Evolutionary conservation across 1,140 invertebrate species (phyloP).

Genomic region (Portunus trituberculatus): DNA sequence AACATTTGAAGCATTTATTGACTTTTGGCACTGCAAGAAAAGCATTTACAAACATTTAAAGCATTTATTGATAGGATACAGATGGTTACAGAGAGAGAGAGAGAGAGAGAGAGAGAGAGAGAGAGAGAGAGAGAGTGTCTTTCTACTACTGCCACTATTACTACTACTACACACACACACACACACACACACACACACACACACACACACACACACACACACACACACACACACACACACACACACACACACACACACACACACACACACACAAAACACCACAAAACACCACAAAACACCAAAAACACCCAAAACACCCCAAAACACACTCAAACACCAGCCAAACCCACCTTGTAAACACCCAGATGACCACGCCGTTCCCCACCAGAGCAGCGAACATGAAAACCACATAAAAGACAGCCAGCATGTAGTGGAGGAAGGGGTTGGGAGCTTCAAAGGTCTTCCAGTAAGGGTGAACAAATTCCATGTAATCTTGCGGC

Average conservation of each 20-base stretch:
- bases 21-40: too few species aligned
- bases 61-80: too few species aligned
- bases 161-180: neutral
- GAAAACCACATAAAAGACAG: conserved; percentile 89
- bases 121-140: too few species aligned
- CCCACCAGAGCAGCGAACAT: conserved; percentile 89
- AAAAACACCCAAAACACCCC: too few species aligned
- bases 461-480: conserved; percentile 91
- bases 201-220: neutral
- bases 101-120: conserved; percentile 4
- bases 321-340: too few species aligned
- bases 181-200: neutral
- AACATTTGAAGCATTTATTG: too few species aligned
- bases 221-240: too few species aligned
- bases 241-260: neutral
- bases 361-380: conserved; percentile 94
- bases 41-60: too few species aligned
- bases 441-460: conserved; percentile 89
- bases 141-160: neutral
- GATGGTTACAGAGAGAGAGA: neutral
- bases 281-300: too few species aligned
- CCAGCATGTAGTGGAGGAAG: conserved; percentile 90
- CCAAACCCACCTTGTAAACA: conserved; percentile 83
- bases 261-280: too few species aligned
- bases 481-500: conserved; percentile 86